phyloP scores from a whole-genome alignment of 92 coral and sea anemone species.

The Porites cylindrica region DNA sequence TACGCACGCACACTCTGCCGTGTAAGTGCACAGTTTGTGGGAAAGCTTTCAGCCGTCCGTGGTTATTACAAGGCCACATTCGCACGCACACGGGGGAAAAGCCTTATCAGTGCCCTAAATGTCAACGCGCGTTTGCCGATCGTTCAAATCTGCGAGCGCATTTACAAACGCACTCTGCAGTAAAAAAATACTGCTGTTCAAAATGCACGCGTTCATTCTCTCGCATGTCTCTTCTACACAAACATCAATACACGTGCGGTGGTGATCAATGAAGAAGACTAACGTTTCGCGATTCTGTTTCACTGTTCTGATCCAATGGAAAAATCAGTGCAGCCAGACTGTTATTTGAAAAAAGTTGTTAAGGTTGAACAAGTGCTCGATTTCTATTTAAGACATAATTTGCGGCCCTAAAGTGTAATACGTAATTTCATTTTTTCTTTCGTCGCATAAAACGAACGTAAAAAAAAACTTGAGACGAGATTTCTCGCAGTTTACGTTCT shows the following conservation, averaged over 20 bases:
- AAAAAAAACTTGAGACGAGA: no score
- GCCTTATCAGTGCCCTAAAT: slow-evolving; percentile 84
- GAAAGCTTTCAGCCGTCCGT: slow-evolving; percentile 93
- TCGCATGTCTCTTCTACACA: slow-evolving; percentile 83
- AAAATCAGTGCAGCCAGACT: background rate
- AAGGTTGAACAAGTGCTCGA: background rate
- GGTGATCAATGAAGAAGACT: slow-evolving; percentile 20
- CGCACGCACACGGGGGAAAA: slow-evolving; percentile 96
- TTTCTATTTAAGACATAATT: slow-evolving; percentile 13
- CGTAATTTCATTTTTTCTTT: background rate
- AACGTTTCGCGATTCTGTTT: no score
- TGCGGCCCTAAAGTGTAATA: background rate
- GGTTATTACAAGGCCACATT: slow-evolving; percentile 94
- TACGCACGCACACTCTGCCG: slow-evolving; percentile 95
- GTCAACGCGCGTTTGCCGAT: slow-evolving; percentile 94
- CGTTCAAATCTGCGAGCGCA: slow-evolving; percentile 95
- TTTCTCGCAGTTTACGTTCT: background rate
- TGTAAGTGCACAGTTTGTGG: slow-evolving; percentile 92
- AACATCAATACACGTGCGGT: slow-evolving; percentile 74
- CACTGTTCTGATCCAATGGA: background rate
- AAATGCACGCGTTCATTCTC: slow-evolving; percentile 86
- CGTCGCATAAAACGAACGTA: background rate
- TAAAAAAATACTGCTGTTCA: slow-evolving; percentile 84
- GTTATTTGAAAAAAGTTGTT: background rate
- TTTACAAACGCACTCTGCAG: slow-evolving; percentile 90